Evolutionary conservation across 1,140 invertebrate species (phyloP).

Genomic region (Drosophila tani): DNA sequence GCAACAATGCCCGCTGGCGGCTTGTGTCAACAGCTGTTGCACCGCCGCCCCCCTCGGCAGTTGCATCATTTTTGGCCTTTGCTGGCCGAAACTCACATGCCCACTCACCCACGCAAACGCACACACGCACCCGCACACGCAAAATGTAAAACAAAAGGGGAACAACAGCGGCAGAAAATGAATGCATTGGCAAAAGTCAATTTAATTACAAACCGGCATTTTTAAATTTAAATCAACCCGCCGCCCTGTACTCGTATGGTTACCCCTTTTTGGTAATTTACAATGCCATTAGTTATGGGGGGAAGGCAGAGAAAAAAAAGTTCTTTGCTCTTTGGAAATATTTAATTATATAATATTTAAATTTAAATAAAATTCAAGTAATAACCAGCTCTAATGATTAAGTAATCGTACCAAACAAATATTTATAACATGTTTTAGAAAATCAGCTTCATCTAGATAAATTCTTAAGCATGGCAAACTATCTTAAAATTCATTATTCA

Average conservation of each 20-base stretch:
- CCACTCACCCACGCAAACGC: background rate
- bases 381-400: too few species aligned
- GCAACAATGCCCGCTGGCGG: conserved; percentile 68
- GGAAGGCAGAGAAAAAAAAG: background rate
- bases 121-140: background rate
- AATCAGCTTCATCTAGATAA: too few species aligned
- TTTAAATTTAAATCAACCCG: conserved; percentile 73
- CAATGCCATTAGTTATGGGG: conserved; percentile 26
- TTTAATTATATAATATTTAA: too few species aligned
- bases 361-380: background rate
- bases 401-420: too few species aligned
- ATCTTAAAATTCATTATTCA: too few species aligned
- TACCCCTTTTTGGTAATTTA: conserved; percentile 32
- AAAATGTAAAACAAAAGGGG: conserved; percentile 17
- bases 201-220: conserved; percentile 67
- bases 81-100: background rate
- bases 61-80: conserved; percentile 69
- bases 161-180: conserved; percentile 17
- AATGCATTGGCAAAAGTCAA: conserved; percentile 66
- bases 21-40: conserved; percentile 73
- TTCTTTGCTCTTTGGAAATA: too few species aligned
- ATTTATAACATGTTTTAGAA: too few species aligned
- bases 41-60: conserved; percentile 34
- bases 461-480: too few species aligned
- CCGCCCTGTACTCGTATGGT: background rate